Base-by-base conservation (phyloP, 2,888 invertebrate genomes). In the Drepana falcataria region DNA sequence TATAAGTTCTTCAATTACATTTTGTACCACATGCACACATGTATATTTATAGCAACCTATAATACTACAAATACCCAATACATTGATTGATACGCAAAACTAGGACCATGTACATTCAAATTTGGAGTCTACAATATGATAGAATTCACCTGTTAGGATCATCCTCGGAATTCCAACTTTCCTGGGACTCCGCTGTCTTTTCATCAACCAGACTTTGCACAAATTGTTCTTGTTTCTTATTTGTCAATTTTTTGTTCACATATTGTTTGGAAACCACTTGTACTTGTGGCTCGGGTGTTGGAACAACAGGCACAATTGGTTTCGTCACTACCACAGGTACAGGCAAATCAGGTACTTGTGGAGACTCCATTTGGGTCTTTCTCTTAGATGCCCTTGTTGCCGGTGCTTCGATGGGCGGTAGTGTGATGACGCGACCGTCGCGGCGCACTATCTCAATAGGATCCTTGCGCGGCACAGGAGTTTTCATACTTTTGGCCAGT, bases 341-440 rank as follows among this genome's bases (percentile, higher is more conserved):
- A 5, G 57, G 55, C n/a, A 57, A 59, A 35, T 60, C 56, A 54
- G 57, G 61, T 9, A 9, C 44, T 4, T 57, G 66, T 47, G 77
- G 63, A 35, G 63, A 56, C 65, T 89, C 81, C 62, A 81, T 66
- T 64, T 93, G 92, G 57, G 88, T 93, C 60, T 93, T 92, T 9
- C 93, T 87, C 73, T 95, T 94, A 34, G 96, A 95, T 57, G 95
- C 93, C 48, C 96, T 91, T 0, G 96, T 96, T 1, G 96, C 95
- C 5, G 96, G 96, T 35, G 96, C 94, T 81, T 96, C 96, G 54
- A 96, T 95, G 0, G 96, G 96, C 9, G 96, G 96, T 59, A 96
- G 84, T 0, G 95, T 95, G 53, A 96, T 95, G 47, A 96, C 92
- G 41, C 95, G 92, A 1, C 96, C 96, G 75, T 95, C 95, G 34